Percentiles rank a stretch among this genome's conserved stretches.
Conservation (phyloP, 2,888 invertebrate species). For the Lasioglossum oenotherae region DNA sequence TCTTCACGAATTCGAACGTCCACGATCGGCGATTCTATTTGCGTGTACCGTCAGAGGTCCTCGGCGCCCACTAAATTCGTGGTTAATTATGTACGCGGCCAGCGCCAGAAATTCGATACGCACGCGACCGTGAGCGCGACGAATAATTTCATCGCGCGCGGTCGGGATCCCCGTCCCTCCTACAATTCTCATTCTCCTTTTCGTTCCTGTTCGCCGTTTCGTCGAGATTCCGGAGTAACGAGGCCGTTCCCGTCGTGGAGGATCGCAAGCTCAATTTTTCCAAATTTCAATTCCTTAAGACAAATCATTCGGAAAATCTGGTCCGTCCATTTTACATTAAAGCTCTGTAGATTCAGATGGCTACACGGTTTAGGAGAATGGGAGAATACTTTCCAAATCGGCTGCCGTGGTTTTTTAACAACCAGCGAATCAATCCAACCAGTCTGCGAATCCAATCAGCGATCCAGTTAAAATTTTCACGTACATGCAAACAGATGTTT, state of each 20-base stretch:
- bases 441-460: too few species aligned
- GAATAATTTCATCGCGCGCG: conserved; percentile 20
- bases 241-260: not conserved
- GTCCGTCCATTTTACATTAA: not conserved
- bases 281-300: not conserved
- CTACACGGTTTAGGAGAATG: too few species aligned
- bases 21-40: conserved; percentile 39
- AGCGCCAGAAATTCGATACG: conserved; percentile 49
- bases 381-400: not conserved
- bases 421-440: not conserved
- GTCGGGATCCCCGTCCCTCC: not conserved
- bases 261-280: not conserved
- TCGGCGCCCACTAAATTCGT: conserved; percentile 44
- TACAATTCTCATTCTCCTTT: conserved; percentile 5
- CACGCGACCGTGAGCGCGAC: conserved; percentile 44
- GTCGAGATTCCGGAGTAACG: not conserved
- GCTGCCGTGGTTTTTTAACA: not conserved
- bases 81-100: conserved; percentile 51
- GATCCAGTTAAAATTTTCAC: too few species aligned
- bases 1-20: conserved; percentile 35
- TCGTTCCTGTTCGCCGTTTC: not conserved
- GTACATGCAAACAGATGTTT: too few species aligned
- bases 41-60: conserved; percentile 33
- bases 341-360: not conserved
- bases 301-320: not conserved